These are phyloP conservation scores for Herpailurus yagouaroundi DNA, from an alignment of 2,113 vertebrate species.

Conservation along the genomic window DNA sequence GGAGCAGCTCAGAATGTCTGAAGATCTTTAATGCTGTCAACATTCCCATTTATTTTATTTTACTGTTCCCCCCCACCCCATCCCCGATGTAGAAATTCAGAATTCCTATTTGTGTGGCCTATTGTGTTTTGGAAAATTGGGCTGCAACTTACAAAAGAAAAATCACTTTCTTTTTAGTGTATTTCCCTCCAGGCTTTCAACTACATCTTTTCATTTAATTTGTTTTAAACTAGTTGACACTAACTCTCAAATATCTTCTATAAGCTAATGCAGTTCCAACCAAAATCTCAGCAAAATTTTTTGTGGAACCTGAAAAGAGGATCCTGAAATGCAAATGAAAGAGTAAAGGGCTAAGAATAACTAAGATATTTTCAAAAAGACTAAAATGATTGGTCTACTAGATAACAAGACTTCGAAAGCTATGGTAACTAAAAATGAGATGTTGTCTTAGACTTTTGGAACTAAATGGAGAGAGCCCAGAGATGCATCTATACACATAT, in stretches of 20 bases:
- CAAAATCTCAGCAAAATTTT: conserved; percentile 28
- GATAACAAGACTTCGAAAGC: not conserved
- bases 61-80: too few species aligned
- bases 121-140: not conserved
- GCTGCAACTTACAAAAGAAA: not conserved
- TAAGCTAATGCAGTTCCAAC: conserved; percentile 25
- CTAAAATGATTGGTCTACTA: not conserved
- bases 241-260: conserved; percentile 38
- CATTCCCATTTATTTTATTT: not conserved
- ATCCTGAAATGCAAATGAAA: conserved; percentile 44
- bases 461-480: not conserved
- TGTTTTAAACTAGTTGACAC: conserved; percentile 55
- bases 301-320: conserved; percentile 15
- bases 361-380: conserved; percentile 4
- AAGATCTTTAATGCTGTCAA: not conserved
- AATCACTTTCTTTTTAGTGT: not conserved
- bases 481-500: not conserved
- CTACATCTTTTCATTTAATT: conserved; percentile 30
- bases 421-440: not conserved
- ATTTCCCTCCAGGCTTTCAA: not conserved
- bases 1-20: not conserved
- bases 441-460: not conserved
- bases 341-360: conserved; percentile 12
- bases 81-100: not conserved
- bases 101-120: not conserved